Evolutionary conservation across 92 coral and sea anemone genomes (phyloP), one percentile per base, ranked within the genome.

Genomic region (Palythoa caribaeorum): DNA sequence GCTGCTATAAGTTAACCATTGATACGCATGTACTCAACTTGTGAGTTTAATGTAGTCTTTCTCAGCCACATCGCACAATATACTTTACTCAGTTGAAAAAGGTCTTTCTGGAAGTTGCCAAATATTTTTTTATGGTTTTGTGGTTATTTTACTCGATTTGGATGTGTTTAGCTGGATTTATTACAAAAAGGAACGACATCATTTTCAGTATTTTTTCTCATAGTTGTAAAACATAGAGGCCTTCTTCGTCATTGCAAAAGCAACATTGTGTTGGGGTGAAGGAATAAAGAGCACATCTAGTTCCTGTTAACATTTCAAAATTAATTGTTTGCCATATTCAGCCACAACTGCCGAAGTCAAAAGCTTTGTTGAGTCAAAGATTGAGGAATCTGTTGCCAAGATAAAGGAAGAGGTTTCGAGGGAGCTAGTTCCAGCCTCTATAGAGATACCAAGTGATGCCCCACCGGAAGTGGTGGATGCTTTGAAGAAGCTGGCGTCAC

Each of bases 381-480:
- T 81, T n/a, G 86, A 81, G 21, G 59, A 65, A 38, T 40, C 75
- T 15, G 44, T 81, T 19, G 75, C 59, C 76, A 81, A 81, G 28
- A 69, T 81, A 81, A 81, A 47, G 39, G 86, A 81, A 40, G 86
- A 66, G 13, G 47, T 81, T 69, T 81, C 86, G 14, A 81, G 40
- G 15, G 63, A 81, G 3, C 17, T 81, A 21, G 60, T 81, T 15
- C 86, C 84, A 37, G 44, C 92, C 1, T 71, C 91, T 1, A 88
- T 92, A 59, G 89, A 85, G 15, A 83, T 92, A 15, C 83, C 88
- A 20, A 92, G 87, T 37, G 92, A 92, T 55, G 90, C 90, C 6
- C 92, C 94, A 6, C 83, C 79, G 40, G 94, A 87, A 36, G 59
- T 86, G 16, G 87, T 75, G 54, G 94, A 92, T 14, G 92, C 90